Evolutionary conservation across 2,113 vertebrate species (phyloP).

Genomic region (Addax nasomaculatus): DNA sequence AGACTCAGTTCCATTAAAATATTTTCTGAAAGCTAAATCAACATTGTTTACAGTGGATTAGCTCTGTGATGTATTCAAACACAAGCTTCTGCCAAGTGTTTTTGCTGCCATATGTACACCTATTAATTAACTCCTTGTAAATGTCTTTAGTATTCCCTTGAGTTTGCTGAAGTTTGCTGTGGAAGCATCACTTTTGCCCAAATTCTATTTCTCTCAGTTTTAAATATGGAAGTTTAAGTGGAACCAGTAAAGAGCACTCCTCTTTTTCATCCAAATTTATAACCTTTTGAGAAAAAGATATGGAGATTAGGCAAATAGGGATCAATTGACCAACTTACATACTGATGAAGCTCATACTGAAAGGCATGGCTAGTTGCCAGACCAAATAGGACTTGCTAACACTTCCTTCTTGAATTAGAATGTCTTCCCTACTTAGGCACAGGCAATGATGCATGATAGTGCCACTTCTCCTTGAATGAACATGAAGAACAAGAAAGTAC

Average conservation of each 20-base stretch:
- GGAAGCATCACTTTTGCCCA: background rate
- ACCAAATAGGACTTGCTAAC: background rate
- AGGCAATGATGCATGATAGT: background rate
- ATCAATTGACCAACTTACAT: background rate
- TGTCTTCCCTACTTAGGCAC: background rate
- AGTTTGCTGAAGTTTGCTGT: background rate
- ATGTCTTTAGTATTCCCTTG: background rate
- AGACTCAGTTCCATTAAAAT: constrained; percentile 23
- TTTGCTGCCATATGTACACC: constrained; percentile 33
- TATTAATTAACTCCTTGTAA: constrained; percentile 63
- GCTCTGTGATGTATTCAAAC: constrained; percentile 18
- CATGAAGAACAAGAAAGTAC: background rate
- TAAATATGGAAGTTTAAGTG: background rate
- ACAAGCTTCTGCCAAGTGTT: constrained; percentile 40
- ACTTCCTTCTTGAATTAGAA: background rate
- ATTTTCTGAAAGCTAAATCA: constrained; percentile 41
- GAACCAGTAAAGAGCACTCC: background rate
- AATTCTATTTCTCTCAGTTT: constrained; percentile 2
- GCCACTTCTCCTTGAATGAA: background rate
- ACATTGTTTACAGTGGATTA: background rate
- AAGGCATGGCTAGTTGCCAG: background rate
- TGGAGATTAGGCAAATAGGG: background rate
- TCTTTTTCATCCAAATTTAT: background rate
- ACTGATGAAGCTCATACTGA: background rate
- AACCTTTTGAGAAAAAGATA: background rate